phyloP scores from a whole-genome alignment of 2,797 vertebrate species.

The Galagoides demidoff region DNA sequence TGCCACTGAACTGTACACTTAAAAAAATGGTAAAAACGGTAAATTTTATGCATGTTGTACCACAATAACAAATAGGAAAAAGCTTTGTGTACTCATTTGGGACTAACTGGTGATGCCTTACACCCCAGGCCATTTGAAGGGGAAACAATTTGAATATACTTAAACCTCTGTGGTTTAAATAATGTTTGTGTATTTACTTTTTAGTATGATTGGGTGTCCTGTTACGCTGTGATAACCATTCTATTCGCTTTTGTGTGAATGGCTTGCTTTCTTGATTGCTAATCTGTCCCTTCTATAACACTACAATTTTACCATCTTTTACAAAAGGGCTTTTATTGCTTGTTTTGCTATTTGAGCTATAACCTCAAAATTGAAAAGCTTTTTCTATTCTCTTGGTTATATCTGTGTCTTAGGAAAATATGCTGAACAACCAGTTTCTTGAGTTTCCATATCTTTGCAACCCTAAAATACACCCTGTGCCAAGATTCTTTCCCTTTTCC shows the following conservation, averaged over 20 bases:
- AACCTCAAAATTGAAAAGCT: conserved; percentile 2
- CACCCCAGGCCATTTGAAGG: neutral
- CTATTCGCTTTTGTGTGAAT: neutral
- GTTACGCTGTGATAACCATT: neutral
- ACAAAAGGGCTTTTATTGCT: neutral
- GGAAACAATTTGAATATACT: neutral
- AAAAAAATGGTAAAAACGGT: neutral
- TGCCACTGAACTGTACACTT: neutral
- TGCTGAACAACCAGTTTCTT: conserved; percentile 14
- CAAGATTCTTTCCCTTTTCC: neutral
- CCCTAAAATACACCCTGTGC: neutral
- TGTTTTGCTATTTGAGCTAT: conserved; percentile 23
- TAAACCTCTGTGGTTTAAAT: neutral
- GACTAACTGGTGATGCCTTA: neutral
- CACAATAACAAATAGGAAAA: conserved; percentile 28
- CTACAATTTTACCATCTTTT: conserved; percentile 17
- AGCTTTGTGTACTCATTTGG: neutral
- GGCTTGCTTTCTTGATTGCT: neutral
- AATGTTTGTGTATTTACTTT: neutral
- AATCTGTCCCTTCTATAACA: neutral
- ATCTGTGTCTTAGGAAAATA: neutral
- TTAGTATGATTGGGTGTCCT: neutral
- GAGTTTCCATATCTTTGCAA: neutral
- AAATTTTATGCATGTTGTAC: neutral
- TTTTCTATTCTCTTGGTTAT: neutral